Base-by-base conservation (phyloP, 2,888 invertebrate species). In the Masnerella sp. region DNA sequence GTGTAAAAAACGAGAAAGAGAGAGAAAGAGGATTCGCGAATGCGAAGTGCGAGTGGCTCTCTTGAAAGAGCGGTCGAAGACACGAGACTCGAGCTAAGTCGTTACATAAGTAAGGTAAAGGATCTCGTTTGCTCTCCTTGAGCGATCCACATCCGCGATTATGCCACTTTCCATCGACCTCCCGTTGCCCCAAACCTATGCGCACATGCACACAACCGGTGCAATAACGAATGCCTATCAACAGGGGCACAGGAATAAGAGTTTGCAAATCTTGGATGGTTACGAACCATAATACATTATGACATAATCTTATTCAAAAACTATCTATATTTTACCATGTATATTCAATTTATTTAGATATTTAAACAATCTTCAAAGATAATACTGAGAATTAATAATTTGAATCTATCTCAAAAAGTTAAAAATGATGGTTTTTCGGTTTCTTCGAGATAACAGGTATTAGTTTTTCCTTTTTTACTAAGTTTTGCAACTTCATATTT, bases 131-230 rank as follows among this genome's bases (percentile, higher is more conserved):
- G 80, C 82, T 82, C 81, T 81, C 83, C 80, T 82, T 80, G 80
- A 79, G 77, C 81, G 82, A 84, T 84, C 81, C 81, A 82, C 83
- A 83, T 84, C 81, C 82, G 80, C 82, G 83, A 85, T 85, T 83
- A 84, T 83, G 83, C 83, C 82, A 85, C 84, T 85, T 83, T 84
- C 84, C 83, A 83, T 83, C 82, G 82, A 80, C 84, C 83, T 82
- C 81, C 74, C 79, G 76, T 76, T 77, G 74, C 79, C 78, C 62
- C 72, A 11, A 17, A 67, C 14, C 2, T 22, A 61, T 54, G 54
- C 42, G 8, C 30, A 28, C 52, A 22, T 32, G 58, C 11, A 17
- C 11, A 43, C 2, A 38, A 38, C 7, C n/a, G 5, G 12, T 42
- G 70, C 34, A 22, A n/a, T 8, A 9, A 5, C 9, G 17, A 25